Percentiles rank a stretch among this genome's conserved stretches.
phyloP scores from a whole-genome alignment of 2,888 invertebrate genomes.

The Dendrolimus houi region DNA sequence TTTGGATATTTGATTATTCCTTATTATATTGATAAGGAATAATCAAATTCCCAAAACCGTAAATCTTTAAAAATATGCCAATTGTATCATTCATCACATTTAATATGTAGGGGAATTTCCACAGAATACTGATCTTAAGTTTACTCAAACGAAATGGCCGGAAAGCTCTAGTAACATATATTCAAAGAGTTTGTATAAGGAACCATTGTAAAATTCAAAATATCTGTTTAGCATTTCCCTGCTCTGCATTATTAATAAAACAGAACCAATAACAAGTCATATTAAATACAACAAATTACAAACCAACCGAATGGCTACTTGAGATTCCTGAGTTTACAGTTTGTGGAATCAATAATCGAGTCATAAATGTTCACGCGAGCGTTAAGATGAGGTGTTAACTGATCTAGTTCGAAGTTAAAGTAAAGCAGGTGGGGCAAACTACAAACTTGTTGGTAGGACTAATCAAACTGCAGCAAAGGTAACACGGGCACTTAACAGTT shows the following conservation, averaged over 20 bases:
- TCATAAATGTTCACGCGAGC: constrained; percentile 46
- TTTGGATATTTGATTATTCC: no score
- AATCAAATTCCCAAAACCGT: no score
- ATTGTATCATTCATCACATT: no score
- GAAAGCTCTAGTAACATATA: no score
- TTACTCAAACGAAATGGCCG: no score
- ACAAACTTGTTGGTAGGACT: constrained; percentile 43
- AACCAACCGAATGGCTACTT: background rate
- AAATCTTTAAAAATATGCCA: no score
- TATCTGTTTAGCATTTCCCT: no score
- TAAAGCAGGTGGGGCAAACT: constrained; percentile 35
- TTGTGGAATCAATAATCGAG: constrained; percentile 29
- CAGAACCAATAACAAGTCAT: background rate
- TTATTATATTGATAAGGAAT: no score
- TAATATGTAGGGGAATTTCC: no score
- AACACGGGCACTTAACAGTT: background rate
- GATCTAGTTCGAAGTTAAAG: constrained; percentile 51
- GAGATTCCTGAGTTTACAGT: background rate
- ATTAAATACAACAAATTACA: background rate
- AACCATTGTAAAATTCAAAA: no score
- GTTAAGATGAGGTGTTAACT: constrained; percentile 54
- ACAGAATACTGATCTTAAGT: no score
- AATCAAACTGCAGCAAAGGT: constrained; percentile 31
- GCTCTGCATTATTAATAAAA: background rate
- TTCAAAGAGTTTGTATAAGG: no score